Conservation (phyloP, 2,888 invertebrate genomes). For the Drosophila macrothrix region DNA sequence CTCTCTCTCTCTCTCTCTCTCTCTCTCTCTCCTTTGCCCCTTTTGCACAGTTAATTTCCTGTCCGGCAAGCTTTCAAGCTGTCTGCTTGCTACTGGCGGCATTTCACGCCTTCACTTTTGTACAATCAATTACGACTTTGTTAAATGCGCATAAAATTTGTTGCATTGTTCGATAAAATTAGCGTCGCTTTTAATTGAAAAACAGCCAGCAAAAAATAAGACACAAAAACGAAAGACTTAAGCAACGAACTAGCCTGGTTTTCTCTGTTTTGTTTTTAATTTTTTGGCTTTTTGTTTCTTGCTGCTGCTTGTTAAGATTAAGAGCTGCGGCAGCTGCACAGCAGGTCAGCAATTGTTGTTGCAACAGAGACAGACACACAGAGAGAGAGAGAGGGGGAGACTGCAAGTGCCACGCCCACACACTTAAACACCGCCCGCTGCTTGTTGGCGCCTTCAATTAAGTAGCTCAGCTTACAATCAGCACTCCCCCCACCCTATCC, state of each 20-base stretch:
- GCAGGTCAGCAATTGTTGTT: slow-evolving; percentile 53
- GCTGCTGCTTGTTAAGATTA: slow-evolving; percentile 31
- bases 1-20: background rate
- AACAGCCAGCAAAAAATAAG: slow-evolving; percentile 2
- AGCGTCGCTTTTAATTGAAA: slow-evolving; percentile 64
- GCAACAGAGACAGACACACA: background rate
- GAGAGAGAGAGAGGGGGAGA: background rate
- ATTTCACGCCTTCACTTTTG: slow-evolving; percentile 61
- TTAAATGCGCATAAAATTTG: slow-evolving; percentile 68
- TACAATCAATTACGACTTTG: slow-evolving; percentile 78
- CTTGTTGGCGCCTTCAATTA: slow-evolving; percentile 75
- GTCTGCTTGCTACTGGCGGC: slow-evolving; percentile 9
- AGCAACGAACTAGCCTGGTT: slow-evolving; percentile 50
- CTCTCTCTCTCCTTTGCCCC: background rate
- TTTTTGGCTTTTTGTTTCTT: background rate
- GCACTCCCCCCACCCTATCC: background rate
- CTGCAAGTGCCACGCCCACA: slow-evolving; percentile 35
- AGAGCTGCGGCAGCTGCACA: slow-evolving; percentile 37
- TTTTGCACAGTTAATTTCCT: background rate
- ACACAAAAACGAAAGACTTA: slow-evolving; percentile 50
- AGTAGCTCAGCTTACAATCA: slow-evolving; percentile 39
- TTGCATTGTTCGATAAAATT: slow-evolving; percentile 50
- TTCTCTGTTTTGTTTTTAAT: background rate
- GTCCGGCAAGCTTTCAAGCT: slow-evolving; percentile 3
- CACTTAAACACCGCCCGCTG: slow-evolving; percentile 49